A percentile compares a stretch with the other conserved stretches of the same genome.
Conservation (phyloP, 2,797 vertebrate species). For the Strix occidentalis region DNA sequence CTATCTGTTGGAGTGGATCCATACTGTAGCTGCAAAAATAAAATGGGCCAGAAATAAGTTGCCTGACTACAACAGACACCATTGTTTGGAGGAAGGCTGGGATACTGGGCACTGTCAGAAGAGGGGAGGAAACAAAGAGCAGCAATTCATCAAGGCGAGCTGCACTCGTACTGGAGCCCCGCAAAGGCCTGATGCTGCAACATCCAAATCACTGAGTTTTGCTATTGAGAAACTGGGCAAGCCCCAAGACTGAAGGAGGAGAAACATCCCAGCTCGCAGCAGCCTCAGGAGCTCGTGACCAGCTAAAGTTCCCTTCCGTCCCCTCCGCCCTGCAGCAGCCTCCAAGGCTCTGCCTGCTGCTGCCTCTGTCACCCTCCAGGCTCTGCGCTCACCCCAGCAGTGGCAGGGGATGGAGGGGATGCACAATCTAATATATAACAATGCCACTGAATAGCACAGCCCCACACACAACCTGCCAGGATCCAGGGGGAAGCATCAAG, state of each 20-base stretch:
- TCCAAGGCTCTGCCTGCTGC: neutral
- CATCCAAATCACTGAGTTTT: neutral
- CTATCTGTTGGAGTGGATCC: slow-evolving; percentile 19
- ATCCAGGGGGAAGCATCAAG: neutral
- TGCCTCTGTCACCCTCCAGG: neutral
- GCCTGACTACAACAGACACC: slow-evolving; percentile 29
- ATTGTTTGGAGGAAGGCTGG: slow-evolving; percentile 44
- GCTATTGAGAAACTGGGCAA: neutral
- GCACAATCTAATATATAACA: fast-evolving
- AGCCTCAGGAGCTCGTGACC: neutral
- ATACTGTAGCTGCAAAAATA: slow-evolving; percentile 46
- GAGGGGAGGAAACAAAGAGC: slow-evolving; percentile 47
- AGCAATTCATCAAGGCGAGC: slow-evolving; percentile 52
- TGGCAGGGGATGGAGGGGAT: neutral
- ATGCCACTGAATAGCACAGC: neutral
- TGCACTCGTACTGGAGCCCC: neutral
- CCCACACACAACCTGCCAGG: neutral
- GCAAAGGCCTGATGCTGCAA: slow-evolving; percentile 15
- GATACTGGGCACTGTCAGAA: slow-evolving; percentile 53
- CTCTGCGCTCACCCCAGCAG: neutral
- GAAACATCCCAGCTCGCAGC: neutral
- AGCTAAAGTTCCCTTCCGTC: neutral
- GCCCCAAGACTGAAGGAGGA: neutral
- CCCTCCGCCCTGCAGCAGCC: neutral
- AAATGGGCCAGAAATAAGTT: slow-evolving; percentile 35